Base-by-base conservation (phyloP, 2,888 invertebrate species). In the Thecocarcelia acutangulata region DNA sequence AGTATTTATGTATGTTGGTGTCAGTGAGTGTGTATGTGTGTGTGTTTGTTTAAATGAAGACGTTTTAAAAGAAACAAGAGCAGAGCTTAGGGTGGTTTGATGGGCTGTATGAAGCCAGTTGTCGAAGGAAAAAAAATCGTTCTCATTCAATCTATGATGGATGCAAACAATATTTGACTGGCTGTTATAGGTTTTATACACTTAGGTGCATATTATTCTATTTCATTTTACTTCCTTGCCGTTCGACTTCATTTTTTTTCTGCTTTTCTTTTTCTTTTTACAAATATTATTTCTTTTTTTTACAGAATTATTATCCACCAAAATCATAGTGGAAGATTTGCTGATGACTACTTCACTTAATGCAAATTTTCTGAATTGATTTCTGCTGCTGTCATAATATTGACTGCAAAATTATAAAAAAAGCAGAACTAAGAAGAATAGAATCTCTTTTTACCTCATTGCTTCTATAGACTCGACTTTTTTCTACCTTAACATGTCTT, bases 281-380 rank as follows among this genome's bases (percentile, higher is more conserved):
- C 33, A 48, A 48, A 37, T 66, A 50, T 72, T 66, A 58, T 56
- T 48, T 75, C 52, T 15, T 48, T 50, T 56, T 58, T 69, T 59
- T 74, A 46, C 59, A 66, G 33, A 33, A 33, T 33, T 33, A 74
- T 79, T 50, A 79, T 73, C 79, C 74, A 74, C 73, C 81, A 54
- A 74, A 82, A 70, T 77, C 82, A 82, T 82, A 78, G 82, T 78
- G 74, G 78, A 83, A 76, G 83, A 79, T 82, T 82, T 82, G 78
- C 80, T 84, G 84, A 84, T 84, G 84, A 84, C 84, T 84, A 85
- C 85, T 85, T 85, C 85, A 84, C 83, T 84, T 85, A 85, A 85
- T 85, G 85, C 85, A 85, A 85, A 85, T 85, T 85, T 82, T 74
- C 78, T 78, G 78, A 82, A 82, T 82, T 82, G 82, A 82, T 59